phyloP scores from a whole-genome alignment of 2,797 vertebrate species.

The Morelia viridis region DNA sequence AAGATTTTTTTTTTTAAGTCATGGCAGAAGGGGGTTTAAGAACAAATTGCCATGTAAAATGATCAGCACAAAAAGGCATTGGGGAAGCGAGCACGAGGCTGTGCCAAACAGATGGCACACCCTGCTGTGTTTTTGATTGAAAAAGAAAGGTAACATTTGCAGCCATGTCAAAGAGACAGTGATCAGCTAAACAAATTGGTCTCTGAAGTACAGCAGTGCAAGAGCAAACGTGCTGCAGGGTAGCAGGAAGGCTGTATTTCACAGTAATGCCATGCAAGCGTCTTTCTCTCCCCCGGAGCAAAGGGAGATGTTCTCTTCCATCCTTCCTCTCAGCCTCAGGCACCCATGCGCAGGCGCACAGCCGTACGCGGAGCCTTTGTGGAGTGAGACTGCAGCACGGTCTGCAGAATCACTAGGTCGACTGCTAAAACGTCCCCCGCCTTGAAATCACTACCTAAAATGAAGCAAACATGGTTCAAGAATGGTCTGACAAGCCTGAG shows the following conservation, averaged over 20 bases:
- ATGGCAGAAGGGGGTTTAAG: constrained; percentile 49
- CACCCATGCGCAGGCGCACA: background rate
- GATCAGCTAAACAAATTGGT: constrained; percentile 92
- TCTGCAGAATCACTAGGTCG: constrained; percentile 44
- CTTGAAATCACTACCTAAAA: constrained; percentile 34
- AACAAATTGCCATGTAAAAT: constrained; percentile 83
- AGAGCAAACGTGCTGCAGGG: constrained; percentile 80
- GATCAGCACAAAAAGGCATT: constrained; percentile 80
- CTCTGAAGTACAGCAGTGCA: constrained; percentile 86
- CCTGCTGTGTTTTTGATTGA: constrained; percentile 92
- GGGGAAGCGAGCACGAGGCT: constrained; percentile 80
- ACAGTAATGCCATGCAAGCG: constrained; percentile 73
- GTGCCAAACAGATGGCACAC: constrained; percentile 92
- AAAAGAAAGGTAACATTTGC: constrained; percentile 94
- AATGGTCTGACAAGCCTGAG: constrained; percentile 38
- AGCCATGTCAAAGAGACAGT: constrained; percentile 89
- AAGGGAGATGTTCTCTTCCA: constrained; percentile 61
- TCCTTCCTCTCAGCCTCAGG: constrained; percentile 46
- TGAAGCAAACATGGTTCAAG: constrained; percentile 17
- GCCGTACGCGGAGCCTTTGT: constrained; percentile 66
- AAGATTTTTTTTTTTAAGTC: background rate
- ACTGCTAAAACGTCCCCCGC: constrained; percentile 6
- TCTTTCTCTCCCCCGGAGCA: constrained; percentile 58
- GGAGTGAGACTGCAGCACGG: constrained; percentile 49
- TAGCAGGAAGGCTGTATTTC: constrained; percentile 80